Base-by-base conservation (phyloP, 1,140 invertebrate species). In the Caenorhabditis tropicalis region DNA sequence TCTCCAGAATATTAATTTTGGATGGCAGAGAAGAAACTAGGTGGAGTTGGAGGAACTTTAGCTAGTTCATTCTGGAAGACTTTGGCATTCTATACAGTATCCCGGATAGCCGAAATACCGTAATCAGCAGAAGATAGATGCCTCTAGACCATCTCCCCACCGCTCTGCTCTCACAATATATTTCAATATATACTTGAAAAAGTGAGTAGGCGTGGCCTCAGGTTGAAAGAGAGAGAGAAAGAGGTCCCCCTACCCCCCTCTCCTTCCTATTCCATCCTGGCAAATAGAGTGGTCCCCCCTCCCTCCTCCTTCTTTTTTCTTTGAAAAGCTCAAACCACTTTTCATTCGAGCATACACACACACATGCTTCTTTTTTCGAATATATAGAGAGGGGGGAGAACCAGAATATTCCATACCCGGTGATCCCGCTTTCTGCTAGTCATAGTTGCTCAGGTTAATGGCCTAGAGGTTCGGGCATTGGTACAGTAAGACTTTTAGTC, bases 261-360 rank as follows among this genome's bases (percentile, higher is more conserved):
- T n/a, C 49, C 49, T n/a, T n/a, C 12, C 49, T 19, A 51, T n/a
- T 51, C 6, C n/a, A n/a, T 51, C 58, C 15, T 80, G 36, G 33
- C 21, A 58, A 56, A 56, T 53, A 56, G 31, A 58, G 36, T 58
- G 53, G 81, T 39, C 81, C 51, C 33, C 16, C 81, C 16, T 1
- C 79, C 19, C 0, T 33, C 51, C 33, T 39, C 36, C 39, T 24
- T 21, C 21, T 43, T 27, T 43, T 48, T 48, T 39, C 39, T 51
- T 53, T 58, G 10, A 46, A 46, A 82, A 24, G 81, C 51, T 58
- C 81, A 43, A 48, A 43, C 48, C 82, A 65, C 31, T 74, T 48
- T 51, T 74, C 33, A 83, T 39, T 74, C 39, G 36, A 48, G 56
- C 46, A 33, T 21, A 65, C 51, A 33, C 12, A 36, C 33, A 29